Evolutionary conservation across 30 jellyfish, hydroid and myxozoan genomes (phyloP).

Genomic region (Aurelia coerulea): DNA sequence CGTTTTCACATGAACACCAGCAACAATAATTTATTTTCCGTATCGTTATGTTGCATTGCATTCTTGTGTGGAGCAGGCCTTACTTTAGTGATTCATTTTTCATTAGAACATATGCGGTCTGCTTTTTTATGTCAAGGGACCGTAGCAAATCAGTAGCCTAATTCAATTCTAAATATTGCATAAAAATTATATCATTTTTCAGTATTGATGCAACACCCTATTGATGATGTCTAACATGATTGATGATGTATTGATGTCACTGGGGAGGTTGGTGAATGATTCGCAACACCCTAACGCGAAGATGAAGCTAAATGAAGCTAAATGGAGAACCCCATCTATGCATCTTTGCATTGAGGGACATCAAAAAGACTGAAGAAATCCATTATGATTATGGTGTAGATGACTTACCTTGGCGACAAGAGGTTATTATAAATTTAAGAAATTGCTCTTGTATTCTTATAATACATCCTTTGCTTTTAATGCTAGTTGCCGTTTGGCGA

Average conservation of each 20-base stretch:
- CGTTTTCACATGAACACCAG: neutral
- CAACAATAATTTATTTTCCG: neutral
- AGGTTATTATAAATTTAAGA: neutral
- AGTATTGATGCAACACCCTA: too few species aligned
- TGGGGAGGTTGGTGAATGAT: slow-evolving; percentile 9
- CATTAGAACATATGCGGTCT: neutral
- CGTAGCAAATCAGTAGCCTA: neutral
- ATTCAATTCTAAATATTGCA: neutral
- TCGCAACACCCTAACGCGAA: neutral
- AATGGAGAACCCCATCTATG: slow-evolving; percentile 1
- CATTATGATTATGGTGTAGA: slow-evolving; percentile 17
- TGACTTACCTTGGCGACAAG: slow-evolving; percentile 23
- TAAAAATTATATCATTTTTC: too few species aligned
- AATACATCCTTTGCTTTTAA: neutral
- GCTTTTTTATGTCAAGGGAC: neutral
- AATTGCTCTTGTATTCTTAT: neutral
- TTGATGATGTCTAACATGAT: too few species aligned
- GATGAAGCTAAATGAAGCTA: neutral
- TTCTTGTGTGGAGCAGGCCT: neutral
- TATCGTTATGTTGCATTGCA: slow-evolving; percentile 1
- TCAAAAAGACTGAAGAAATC: slow-evolving; percentile 8
- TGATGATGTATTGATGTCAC: too few species aligned
- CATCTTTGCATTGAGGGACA: slow-evolving; percentile 3
- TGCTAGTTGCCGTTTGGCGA: neutral
- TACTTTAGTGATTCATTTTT: neutral